Evolutionary conservation across 2,113 vertebrate genomes (phyloP), one percentile per base, ranked within the genome.

Genomic region (Geococcyx californianus): DNA sequence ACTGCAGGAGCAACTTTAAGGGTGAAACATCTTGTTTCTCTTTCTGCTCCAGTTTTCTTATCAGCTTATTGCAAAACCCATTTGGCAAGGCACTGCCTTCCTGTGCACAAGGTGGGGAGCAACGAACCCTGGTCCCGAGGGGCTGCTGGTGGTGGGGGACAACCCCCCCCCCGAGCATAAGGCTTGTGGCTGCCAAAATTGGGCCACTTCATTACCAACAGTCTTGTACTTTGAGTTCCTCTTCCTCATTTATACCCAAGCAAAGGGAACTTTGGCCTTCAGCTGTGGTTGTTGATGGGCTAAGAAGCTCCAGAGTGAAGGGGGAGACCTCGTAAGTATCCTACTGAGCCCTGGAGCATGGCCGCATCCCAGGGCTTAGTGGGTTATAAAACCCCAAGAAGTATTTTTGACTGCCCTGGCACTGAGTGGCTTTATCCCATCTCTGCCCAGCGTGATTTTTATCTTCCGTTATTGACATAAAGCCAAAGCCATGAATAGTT

Each of bases 401-500:
- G 54, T 77, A 34, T 74, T 91, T 84, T 34, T 36, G 49, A 14
- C 25, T 28, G 38, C 24, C 34, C 47, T n/a, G 77, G 64, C 92
- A 74, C 59, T 1, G 4, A 62, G 55, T 54, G 84, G 28, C 87
- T 95, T 84, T 78, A 52, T 42, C 42, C 90, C 5, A 54, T 81
- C 88, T 78, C 93, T 84, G 81, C 77, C 77, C 25, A 1, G 24
- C 28, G 84, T 0, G 94, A 94, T 96, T 87, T 87, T 87, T 93
- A 95, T 96, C 94, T 94, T 36, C 0, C 2, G n/a, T 2, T 89
- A 14, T 18, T 95, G 94, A 49, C 94, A 63, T 1, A 3, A 15
- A 84, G 92, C 94, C 94, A 89, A 81, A 84, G 88, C 63, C 64
- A 7, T 34, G 92, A 94, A 96, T 96, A 94, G 87, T 78, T 96